Base-by-base conservation (phyloP, 2,888 invertebrate species). In the Kryphioiulus occultus region DNA sequence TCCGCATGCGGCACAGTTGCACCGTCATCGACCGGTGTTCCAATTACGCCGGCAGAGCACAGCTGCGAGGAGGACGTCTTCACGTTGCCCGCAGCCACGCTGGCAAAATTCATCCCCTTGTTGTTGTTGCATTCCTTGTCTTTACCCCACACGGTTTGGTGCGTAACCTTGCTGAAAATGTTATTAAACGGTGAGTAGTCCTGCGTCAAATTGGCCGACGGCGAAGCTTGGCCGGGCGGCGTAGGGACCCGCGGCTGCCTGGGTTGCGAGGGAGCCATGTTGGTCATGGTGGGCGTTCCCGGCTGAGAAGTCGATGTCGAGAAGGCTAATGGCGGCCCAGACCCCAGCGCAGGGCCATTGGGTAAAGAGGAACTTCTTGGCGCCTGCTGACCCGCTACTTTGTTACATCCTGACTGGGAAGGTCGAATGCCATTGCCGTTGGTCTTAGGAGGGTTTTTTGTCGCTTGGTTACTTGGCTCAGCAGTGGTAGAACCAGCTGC, bases 181-280 rank as follows among this genome's bases (percentile, higher is more conserved):
- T 96, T 96, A 91, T 96, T 96, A 92, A 98, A 98, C 89, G 98
- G 94, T 0, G 97, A 96, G 92, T 97, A 98, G 91, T 97, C 96
- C 89, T 95, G 94, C 0, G 95, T 94, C 26, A 89, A 32, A 44
- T 85, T 88, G 86, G 90, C 86, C 17, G 87, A 32, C 5, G 83
- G n/a, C 0, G 83, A 30, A 39, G 17, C 17, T 15, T 26, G 82
- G 42, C 19, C 9, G 42, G 87, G 87, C n/a, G 87, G 87, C 5
- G 82, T 4, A 19, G 86, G 86, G 22, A 5, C 86, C 87, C 47
- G 68, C 32, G n/a, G 86, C 44, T 30, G 88, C 17, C 39, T 22
- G 84, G 44, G 22, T 19, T 85, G 85, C 88, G 84, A 83, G 39
- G 88, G 88, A 85, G 88, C 47, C 82, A 53, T 59, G 22, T 59